These are phyloP conservation scores for Apostichopus japonicus DNA, from an alignment of 35 echinoderm and acorn worm genomes.

Conservation along the genomic window DNA sequence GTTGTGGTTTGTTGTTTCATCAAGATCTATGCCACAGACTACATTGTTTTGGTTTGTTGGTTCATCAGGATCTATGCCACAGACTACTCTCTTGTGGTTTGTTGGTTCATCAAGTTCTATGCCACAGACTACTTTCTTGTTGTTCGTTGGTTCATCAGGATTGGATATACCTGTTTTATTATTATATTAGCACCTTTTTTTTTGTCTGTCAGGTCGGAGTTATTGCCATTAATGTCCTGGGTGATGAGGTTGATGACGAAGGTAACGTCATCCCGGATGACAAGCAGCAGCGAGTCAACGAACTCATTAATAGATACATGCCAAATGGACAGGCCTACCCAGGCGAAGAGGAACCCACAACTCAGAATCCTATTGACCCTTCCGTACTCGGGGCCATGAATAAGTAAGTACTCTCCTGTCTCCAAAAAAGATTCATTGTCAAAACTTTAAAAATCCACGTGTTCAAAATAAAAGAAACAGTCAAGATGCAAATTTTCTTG, in stretches of 20 bases:
- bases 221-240: constrained; percentile 91
- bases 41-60: no score
- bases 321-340: constrained; percentile 60
- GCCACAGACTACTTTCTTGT: no score
- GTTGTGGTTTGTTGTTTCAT: no score
- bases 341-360: constrained; percentile 36
- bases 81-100: no score
- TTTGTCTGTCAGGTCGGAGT: constrained; percentile 67
- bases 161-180: not conserved
- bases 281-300: constrained; percentile 54
- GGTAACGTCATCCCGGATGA: constrained; percentile 30
- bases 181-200: not conserved
- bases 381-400: constrained; percentile 84
- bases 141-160: no score
- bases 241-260: constrained; percentile 79
- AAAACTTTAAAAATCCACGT: no score
- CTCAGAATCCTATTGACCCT: constrained; percentile 64
- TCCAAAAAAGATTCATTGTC: no score
- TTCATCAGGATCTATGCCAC: no score
- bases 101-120: no score
- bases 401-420: constrained; percentile 58
- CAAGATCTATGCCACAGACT: no score
- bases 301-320: constrained; percentile 84
- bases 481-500: no score
- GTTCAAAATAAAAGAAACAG: no score